phyloP scores from a whole-genome alignment of 2,113 vertebrate species.

The Hydrolagus affinis region DNA sequence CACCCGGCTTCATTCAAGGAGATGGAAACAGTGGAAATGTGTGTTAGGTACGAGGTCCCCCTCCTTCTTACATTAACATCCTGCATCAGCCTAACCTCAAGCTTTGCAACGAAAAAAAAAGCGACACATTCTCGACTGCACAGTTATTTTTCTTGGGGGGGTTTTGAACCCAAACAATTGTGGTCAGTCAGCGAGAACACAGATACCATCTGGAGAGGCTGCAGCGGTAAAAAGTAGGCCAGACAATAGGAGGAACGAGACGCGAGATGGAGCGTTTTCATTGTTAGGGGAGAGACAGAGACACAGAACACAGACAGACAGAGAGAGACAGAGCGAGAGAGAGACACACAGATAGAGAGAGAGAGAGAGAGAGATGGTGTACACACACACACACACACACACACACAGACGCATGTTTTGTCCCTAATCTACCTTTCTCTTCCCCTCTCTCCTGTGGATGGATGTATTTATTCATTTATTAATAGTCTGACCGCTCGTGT shows the following conservation, averaged over 20 bases:
- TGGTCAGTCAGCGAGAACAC: neutral
- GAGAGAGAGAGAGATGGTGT: neutral
- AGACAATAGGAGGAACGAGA: neutral
- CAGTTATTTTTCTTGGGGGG: no score
- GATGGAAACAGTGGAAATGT: neutral
- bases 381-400: no score
- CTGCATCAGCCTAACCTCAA: neutral
- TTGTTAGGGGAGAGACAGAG: no score
- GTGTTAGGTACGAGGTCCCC: no score
- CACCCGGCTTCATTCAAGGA: neutral
- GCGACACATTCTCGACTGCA: neutral
- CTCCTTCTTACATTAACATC: neutral
- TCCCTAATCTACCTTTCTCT: neutral
- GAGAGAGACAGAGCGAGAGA: no score
- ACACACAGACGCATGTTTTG: no score
- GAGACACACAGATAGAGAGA: no score
- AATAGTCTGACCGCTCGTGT: neutral
- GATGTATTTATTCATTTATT: no score
- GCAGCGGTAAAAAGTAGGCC: neutral
- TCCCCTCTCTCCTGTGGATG: neutral
- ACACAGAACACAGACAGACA: no score
- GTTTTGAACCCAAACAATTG: neutral
- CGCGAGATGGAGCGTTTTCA: neutral
- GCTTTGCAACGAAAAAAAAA: slow-evolving; percentile 12
- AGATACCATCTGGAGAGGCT: neutral